These are phyloP conservation scores for Tanytarsus gracilentus DNA, from an alignment of 2,888 invertebrate genomes.

Conservation along the genomic window DNA sequence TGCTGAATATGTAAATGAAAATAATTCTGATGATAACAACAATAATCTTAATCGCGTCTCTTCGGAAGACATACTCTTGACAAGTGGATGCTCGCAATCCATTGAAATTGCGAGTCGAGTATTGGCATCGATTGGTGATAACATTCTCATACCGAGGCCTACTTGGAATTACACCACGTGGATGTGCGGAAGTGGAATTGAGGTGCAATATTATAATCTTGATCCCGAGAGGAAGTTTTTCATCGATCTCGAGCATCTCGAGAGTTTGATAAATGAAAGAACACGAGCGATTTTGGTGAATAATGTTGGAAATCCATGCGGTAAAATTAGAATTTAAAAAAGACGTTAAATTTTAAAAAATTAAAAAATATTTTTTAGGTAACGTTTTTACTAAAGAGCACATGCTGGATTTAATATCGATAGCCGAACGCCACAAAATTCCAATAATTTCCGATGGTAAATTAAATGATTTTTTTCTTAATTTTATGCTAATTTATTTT, in stretches of 20 bases:
- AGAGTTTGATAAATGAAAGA: constrained; percentile 76
- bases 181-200: constrained; percentile 72
- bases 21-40: constrained; percentile 45
- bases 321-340: too few relatives aligned
- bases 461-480: too few relatives aligned
- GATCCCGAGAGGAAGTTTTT: constrained; percentile 79
- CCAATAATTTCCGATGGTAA: constrained; percentile 96
- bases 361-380: constrained; percentile 44
- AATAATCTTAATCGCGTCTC: constrained; percentile 48
- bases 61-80: constrained; percentile 74
- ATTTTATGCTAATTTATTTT: too few relatives aligned
- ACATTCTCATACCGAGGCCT: constrained; percentile 85
- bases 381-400: constrained; percentile 82
- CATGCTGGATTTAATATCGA: constrained; percentile 65
- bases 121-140: constrained; percentile 81
- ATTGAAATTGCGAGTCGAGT: constrained; percentile 87
- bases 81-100: constrained; percentile 93
- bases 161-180: constrained; percentile 72
- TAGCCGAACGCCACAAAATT: constrained; percentile 68
- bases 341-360: not conserved
- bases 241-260: constrained; percentile 78
- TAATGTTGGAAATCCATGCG: constrained; percentile 97
- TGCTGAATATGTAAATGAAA: constrained; percentile 65
- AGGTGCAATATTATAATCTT: constrained; percentile 65
- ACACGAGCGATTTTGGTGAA: constrained; percentile 89